Base-by-base conservation (phyloP, 2,797 vertebrate species). In the Craterocephalus amniculus region DNA sequence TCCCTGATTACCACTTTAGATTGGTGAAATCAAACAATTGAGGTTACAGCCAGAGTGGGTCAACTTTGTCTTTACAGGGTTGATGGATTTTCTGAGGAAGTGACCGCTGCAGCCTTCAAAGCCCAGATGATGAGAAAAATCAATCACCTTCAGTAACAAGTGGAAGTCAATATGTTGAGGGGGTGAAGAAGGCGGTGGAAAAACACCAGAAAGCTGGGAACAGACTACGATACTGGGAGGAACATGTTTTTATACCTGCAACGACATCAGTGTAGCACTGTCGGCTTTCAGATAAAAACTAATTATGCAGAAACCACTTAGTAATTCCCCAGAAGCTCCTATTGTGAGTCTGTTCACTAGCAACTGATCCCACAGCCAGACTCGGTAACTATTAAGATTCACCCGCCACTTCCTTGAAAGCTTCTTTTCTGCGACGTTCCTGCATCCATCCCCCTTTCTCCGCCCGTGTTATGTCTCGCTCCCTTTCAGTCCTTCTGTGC, bases 101-200 rank as follows among this genome's bases (percentile, higher is more conserved):
- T 48, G 82, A 78, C 78, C 68, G 76, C 78, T 58, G 14, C 58
- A 27, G 76, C 77, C 70, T 80, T 89, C 70, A 81, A 77, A 87
- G 85, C 55, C 22, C n/a, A 52, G n/a, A 56, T 79, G 84, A 87
- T 85, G 87, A 85, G 82, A 85, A 83, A 86, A 90, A 92, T 90
- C 88, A 72, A 89, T 91, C 86, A 89, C 60, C 0, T 55, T n/a
- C 43, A 45, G 20, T n/a, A 88, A 88, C 84, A 81, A 89, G 89
- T 79, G 76, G 74, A 88, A 84, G 83, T 85, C 80, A 86, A 72
- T 80, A 74, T 51, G 74, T 45, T 27, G 38, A 43, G 4, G 54
- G 29, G 29, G 31, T 63, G 57, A 65, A 60, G 56, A 58, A 65
- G 18, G 35, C 24, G 8, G 58, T 27, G 58, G 40, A 67, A 57